phyloP scores from a whole-genome alignment of 2,113 vertebrate species.

The Elephas maximus region DNA sequence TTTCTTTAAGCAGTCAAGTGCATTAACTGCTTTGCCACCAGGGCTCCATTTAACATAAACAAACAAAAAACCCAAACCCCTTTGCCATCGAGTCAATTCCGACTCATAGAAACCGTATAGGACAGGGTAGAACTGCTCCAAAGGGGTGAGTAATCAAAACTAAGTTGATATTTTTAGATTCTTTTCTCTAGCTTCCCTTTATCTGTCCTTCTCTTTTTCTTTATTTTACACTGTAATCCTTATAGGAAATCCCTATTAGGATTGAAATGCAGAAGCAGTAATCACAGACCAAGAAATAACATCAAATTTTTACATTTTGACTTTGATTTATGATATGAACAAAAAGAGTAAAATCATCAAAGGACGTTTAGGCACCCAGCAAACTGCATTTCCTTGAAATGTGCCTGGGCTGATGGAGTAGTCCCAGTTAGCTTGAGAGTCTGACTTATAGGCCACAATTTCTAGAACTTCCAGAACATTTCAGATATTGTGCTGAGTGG shows the following conservation, averaged over 20 bases:
- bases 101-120: too few relatives aligned
- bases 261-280: background rate
- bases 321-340: background rate
- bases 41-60: too few relatives aligned
- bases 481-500: background rate
- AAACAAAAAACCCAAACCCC: too few relatives aligned
- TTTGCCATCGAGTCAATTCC: too few relatives aligned
- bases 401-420: background rate
- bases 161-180: conserved; percentile 23
- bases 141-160: background rate
- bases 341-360: background rate
- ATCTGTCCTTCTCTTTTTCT: background rate
- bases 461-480: background rate
- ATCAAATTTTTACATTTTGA: background rate
- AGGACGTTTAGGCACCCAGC: background rate
- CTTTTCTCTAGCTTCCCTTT: background rate
- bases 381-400: background rate
- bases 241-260: background rate
- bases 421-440: background rate
- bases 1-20: too few relatives aligned
- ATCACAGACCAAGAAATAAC: background rate
- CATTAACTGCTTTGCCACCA: too few relatives aligned
- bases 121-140: too few relatives aligned
- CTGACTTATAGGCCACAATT: background rate
- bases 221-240: background rate